Evolutionary conservation across 2,888 invertebrate species (phyloP), one percentile per base, ranked within the genome.

Genomic region (Meghimatium bilineatum): DNA sequence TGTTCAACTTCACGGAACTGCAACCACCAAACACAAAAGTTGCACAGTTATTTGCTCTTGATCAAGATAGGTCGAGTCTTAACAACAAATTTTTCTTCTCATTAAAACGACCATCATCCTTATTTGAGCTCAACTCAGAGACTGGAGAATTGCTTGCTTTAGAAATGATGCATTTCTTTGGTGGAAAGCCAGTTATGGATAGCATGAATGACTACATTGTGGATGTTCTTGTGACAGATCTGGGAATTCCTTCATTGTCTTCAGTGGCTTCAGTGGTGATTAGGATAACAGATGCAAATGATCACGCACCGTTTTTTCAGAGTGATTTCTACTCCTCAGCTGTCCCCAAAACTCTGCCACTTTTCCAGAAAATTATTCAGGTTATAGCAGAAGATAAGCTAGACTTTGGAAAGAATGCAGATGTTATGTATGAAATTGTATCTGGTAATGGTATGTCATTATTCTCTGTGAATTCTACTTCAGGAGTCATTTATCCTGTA

Each of bases 161-260:
- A 93, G 95, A 96, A 89, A 95, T 95, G 20, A 81, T 93, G 81
- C 88, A 88, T 10, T 86, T 85, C 2, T 82, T 79, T 32, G 88
- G 87, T 44, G 86, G 85, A 23, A 72, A 85, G 12, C 34, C 79
- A 2, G 80, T 63, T 14, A 83, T 87, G 17, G 84, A 89, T 85
- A 85, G 87, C 20, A 87, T 88, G 52, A 93, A 93, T 82, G 86
- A 87, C 10, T 87, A 91, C 76, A 87, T 90, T 38, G 85, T 93
- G 80, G 88, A 90, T 29, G 96, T 98, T n/a, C 94, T 98, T 1
- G 98, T 98, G 0, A 97, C 96, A 0, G 98, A 99, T 93, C 97
- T 97, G 91, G 99, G 98, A 0, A 98, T 97, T 93, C 98, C 98
- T 0, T 97, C 98, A 0, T 96, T 98, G 95, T 97, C 97, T 56